Evolutionary conservation across 2,888 invertebrate species (phyloP).

Genomic region (Cataglyphis altisquamis): DNA sequence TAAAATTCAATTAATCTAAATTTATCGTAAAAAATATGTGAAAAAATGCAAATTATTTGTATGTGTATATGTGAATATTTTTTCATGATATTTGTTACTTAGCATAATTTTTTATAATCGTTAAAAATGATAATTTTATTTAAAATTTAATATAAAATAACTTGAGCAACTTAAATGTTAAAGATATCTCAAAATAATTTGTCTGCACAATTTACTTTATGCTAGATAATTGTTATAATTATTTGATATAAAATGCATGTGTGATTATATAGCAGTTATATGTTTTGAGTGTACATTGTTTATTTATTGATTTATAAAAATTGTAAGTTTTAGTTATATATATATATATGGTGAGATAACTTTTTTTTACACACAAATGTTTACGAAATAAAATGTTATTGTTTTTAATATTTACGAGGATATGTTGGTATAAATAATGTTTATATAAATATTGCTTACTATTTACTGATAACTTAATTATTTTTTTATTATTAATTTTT

Average conservation of each 20-base stretch:
- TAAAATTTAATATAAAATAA: not conserved
- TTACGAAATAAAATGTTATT: not conserved
- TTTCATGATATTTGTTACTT: constrained; percentile 15
- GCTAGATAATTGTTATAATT: not conserved
- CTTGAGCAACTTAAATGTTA: constrained; percentile 3
- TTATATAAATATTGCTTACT: not conserved
- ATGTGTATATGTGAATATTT: constrained; percentile 13
- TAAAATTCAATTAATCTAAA: constrained; percentile 20
- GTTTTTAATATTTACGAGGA: constrained; percentile 8
- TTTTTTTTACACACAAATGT: constrained; percentile 5
- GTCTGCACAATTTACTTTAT: not conserved
- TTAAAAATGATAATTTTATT: not conserved
- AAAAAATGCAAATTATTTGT: constrained; percentile 13
- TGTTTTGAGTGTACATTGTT: not conserved
- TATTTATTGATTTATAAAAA: not conserved
- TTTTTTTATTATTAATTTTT: constrained; percentile 2
- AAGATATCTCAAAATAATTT: not conserved
- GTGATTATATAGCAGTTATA: constrained; percentile 6
- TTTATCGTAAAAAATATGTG: not conserved
- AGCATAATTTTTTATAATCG: not conserved
- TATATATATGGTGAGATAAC: not conserved
- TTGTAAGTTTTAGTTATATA: not conserved
- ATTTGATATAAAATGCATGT: constrained; percentile 24
- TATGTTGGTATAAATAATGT: not conserved
- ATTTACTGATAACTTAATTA: not conserved